phyloP scores from a whole-genome alignment of 92 coral and sea anemone species.

The Epizoanthus scotinus region DNA sequence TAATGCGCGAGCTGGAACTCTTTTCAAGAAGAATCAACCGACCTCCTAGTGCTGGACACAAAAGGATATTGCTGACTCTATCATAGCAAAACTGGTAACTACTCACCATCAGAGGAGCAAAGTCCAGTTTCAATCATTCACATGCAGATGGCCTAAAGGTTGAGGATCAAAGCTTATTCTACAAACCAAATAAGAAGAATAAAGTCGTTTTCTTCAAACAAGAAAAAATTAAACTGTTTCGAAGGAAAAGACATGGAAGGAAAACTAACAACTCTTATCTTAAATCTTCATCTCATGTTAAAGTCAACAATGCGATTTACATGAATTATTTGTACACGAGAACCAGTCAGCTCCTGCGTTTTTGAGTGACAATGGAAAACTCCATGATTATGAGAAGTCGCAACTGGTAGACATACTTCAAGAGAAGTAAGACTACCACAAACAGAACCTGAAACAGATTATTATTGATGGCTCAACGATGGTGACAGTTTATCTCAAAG shows the following conservation, averaged over 20 bases:
- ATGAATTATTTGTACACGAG: too few species aligned
- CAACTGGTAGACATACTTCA: too few species aligned
- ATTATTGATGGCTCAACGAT: too few species aligned
- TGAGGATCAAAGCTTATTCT: conserved; percentile 29
- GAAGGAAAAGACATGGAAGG: conserved; percentile 48
- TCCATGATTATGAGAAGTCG: too few species aligned
- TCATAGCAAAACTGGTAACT: conserved; percentile 42
- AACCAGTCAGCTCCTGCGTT: too few species aligned
- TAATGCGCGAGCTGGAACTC: conserved; percentile 47
- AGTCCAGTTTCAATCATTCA: conserved; percentile 36
- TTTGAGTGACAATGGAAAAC: too few species aligned
- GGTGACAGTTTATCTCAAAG: too few species aligned
- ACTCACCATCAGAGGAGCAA: conserved; percentile 45
- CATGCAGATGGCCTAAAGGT: conserved; percentile 20
- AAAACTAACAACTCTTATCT: conserved; percentile 43
- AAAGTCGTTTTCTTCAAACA: conserved; percentile 45
- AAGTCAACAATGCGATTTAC: too few species aligned
- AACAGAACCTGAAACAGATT: too few species aligned
- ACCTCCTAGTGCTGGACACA: conserved; percentile 45
- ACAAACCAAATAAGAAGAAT: conserved; percentile 51
- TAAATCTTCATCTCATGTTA: background rate
- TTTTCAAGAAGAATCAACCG: conserved; percentile 50
- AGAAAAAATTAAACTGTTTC: conserved; percentile 38
- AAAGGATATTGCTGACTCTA: conserved; percentile 56
- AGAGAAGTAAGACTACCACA: too few species aligned